Conservation (phyloP, 2,113 vertebrate species). For the Campylomormyrus tamandua region DNA sequence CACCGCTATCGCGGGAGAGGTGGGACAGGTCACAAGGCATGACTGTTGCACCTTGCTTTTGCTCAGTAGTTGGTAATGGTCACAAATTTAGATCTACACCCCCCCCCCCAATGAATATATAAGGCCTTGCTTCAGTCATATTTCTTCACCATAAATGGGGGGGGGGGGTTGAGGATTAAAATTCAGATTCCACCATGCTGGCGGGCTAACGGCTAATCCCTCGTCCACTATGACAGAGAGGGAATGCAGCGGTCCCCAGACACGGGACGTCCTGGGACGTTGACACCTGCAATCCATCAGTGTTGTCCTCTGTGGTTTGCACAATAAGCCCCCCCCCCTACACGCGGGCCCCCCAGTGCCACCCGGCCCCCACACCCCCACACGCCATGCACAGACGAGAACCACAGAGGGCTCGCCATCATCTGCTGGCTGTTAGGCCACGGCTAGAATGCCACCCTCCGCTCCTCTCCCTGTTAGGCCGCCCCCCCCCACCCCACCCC, state of each 20-base stretch:
- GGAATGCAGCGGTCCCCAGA: constrained; percentile 18
- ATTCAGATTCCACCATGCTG: neutral
- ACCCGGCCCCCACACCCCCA: constrained; percentile 22
- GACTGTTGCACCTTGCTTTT: constrained; percentile 51
- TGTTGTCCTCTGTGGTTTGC: constrained; percentile 17
- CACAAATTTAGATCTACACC: neutral
- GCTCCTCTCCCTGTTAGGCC: constrained; percentile 47
- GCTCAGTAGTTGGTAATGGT: neutral
- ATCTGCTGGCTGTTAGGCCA: constrained; percentile 53
- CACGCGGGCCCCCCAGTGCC: constrained; percentile 35
- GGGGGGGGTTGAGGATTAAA: neutral
- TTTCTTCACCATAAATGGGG: neutral
- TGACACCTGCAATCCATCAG: constrained; percentile 42
- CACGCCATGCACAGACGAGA: constrained; percentile 24
- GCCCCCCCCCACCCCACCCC: constrained; percentile 1
- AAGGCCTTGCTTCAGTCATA: constrained; percentile 1
- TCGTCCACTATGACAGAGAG: neutral
- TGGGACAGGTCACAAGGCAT: constrained; percentile 35
- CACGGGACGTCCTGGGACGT: neutral
- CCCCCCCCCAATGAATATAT: neutral
- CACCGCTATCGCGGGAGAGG: constrained; percentile 47
- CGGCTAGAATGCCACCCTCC: constrained; percentile 23
- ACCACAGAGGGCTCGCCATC: constrained; percentile 21
- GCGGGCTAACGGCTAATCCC: neutral
- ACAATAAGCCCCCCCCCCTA: constrained; percentile 38